phyloP scores from a whole-genome alignment of 2,113 vertebrate species.

The Psilopogon haemacephalus region DNA sequence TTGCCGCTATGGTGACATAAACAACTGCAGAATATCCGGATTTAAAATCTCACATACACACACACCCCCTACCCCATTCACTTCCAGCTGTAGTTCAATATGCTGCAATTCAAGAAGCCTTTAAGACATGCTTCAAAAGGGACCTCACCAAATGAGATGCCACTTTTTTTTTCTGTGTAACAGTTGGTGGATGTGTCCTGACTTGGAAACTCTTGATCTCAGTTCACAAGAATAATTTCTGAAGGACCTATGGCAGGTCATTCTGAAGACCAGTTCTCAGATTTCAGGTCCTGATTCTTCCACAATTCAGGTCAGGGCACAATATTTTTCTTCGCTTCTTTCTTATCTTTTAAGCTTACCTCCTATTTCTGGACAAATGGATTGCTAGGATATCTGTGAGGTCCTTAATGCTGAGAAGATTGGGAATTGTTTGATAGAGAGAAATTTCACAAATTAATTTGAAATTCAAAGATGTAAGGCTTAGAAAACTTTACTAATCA shows the following conservation, averaged over 20 bases:
- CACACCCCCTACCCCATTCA: not conserved
- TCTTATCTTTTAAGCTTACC: not conserved
- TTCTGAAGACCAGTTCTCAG: conserved; percentile 11
- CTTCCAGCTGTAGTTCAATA: not conserved
- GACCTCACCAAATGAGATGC: not conserved
- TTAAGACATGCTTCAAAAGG: not conserved
- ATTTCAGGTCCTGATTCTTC: not conserved
- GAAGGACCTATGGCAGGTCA: not conserved
- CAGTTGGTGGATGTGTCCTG: not conserved
- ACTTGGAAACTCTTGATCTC: conserved; percentile 21
- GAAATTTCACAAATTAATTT: not conserved
- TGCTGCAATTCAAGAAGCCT: not conserved
- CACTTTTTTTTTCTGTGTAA: not conserved
- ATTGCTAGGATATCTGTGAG: not conserved
- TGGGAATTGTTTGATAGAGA: not conserved
- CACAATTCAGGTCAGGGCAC: not conserved
- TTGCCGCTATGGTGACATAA: not conserved
- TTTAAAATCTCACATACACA: not conserved
- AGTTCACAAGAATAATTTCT: conserved; percentile 15
- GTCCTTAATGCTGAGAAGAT: not conserved
- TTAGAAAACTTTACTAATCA: not conserved
- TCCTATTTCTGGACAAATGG: conserved; percentile 12
- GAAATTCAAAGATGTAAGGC: not conserved
- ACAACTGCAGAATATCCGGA: not conserved
- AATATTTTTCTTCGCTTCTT: not conserved